phyloP scores from a whole-genome alignment of 2,113 vertebrate genomes.

The Lepus europaeus region DNA sequence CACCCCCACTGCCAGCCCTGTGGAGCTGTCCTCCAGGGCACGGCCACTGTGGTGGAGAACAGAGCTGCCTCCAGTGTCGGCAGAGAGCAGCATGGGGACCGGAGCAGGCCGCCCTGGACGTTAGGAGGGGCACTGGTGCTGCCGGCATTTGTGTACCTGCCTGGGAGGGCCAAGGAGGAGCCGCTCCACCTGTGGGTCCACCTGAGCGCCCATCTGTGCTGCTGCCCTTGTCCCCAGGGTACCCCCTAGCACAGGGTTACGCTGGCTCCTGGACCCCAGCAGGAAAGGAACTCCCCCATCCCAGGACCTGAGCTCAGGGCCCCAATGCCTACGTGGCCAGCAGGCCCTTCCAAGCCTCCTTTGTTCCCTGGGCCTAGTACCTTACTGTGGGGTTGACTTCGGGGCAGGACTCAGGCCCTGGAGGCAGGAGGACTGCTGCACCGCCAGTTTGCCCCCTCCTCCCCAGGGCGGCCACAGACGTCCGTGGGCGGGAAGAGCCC shows the following conservation, averaged over 20 bases:
- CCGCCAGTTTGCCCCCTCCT: rapidly evolving
- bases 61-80: too few relatives aligned
- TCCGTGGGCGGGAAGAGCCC: background rate
- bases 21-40: background rate
- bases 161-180: rapidly evolving
- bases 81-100: too few relatives aligned
- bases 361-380: background rate
- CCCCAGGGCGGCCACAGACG: background rate
- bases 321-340: background rate
- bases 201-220: too few relatives aligned
- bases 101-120: conserved; percentile 36
- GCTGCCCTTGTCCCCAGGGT: too few relatives aligned
- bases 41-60: too few relatives aligned
- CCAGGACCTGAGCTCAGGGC: background rate
- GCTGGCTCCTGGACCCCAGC: background rate
- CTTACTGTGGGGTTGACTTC: too few relatives aligned
- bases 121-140: background rate
- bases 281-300: background rate
- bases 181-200: rapidly evolving
- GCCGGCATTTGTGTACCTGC: background rate
- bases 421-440: background rate
- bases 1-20: too few relatives aligned
- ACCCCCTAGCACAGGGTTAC: too few relatives aligned
- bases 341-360: background rate
- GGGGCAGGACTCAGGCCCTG: background rate